These are phyloP conservation scores for Tetragonula carbonaria DNA, from an alignment of 2,888 invertebrate species.

Conservation along the genomic window DNA sequence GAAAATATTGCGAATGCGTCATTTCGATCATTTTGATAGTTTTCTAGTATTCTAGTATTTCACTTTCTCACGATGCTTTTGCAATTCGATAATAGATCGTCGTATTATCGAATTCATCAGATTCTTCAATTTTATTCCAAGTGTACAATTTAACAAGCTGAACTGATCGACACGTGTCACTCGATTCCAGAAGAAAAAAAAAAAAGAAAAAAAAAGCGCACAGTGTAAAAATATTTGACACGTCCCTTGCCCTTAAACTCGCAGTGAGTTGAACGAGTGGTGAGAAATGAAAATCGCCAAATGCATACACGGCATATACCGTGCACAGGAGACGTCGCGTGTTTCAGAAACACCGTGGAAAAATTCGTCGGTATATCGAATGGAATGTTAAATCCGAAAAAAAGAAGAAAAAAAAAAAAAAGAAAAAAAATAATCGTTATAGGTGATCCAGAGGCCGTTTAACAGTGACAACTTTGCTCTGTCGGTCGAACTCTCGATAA, in stretches of 20 bases:
- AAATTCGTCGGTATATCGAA: slow-evolving; percentile 13
- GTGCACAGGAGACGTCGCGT: not conserved
- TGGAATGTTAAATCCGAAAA: slow-evolving; percentile 2
- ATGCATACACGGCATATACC: too few species aligned
- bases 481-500: slow-evolving; percentile 38
- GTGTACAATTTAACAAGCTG: too few species aligned
- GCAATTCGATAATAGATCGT: too few species aligned
- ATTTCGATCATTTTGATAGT: too few species aligned
- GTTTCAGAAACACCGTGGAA: not conserved
- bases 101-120: not conserved
- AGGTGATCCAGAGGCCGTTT: slow-evolving; percentile 27
- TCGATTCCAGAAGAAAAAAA: not conserved
- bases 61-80: too few species aligned
- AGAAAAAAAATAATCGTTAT: slow-evolving; percentile 27
- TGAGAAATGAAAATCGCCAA: not conserved
- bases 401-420: not conserved
- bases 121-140: not conserved
- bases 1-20: too few species aligned
- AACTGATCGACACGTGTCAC: too few species aligned
- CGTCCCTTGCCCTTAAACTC: not conserved
- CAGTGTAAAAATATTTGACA: not conserved
- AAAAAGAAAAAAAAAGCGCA: too few species aligned
- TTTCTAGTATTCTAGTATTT: too few species aligned
- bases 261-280: not conserved
- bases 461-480: slow-evolving; percentile 34